phyloP scores from a whole-genome alignment of 2,888 invertebrate genomes.

The Polietes domitor region DNA sequence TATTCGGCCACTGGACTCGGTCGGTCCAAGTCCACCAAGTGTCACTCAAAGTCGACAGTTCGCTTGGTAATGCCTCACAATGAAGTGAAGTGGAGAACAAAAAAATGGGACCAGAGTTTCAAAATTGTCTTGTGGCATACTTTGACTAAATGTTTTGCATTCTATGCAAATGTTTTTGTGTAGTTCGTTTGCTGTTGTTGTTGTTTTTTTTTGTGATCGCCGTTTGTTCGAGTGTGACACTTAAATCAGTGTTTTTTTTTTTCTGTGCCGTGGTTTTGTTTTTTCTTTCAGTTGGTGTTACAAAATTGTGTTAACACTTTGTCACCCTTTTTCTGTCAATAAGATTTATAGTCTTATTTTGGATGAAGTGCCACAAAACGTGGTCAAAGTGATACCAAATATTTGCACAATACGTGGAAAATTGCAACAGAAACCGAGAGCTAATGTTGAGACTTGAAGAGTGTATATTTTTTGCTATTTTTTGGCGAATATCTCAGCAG shows the following conservation, averaged over 20 bases:
- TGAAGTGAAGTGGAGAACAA: slow-evolving; percentile 18
- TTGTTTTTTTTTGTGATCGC: not conserved
- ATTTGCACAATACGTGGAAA: slow-evolving; percentile 1
- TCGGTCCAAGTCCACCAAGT: slow-evolving; percentile 30
- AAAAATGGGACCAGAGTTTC: slow-evolving; percentile 62
- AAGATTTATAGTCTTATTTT: slow-evolving; percentile 74
- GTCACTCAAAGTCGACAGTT: slow-evolving; percentile 65
- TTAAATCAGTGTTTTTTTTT: not conserved
- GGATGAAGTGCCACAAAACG: slow-evolving; percentile 29
- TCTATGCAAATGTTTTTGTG: slow-evolving; percentile 64
- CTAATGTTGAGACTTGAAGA: no score
- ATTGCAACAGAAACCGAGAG: not conserved
- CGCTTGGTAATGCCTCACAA: slow-evolving; percentile 55
- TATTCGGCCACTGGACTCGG: slow-evolving; percentile 51
- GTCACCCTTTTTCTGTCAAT: slow-evolving; percentile 78
- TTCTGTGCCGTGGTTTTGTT: not conserved
- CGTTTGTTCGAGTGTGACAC: slow-evolving; percentile 23
- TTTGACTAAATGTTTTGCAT: slow-evolving; percentile 54
- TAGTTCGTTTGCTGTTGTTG: not conserved
- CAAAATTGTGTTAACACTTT: slow-evolving; percentile 79
- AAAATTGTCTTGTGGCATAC: slow-evolving; percentile 56
- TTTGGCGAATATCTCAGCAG: no score
- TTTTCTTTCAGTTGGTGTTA: slow-evolving; percentile 68
- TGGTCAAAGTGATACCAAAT: slow-evolving; percentile 11
- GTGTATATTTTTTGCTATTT: no score